Evolutionary conservation across 2,797 vertebrate genomes (phyloP), one percentile per base, ranked within the genome.

Genomic region (Coregonus suidteri): DNA sequence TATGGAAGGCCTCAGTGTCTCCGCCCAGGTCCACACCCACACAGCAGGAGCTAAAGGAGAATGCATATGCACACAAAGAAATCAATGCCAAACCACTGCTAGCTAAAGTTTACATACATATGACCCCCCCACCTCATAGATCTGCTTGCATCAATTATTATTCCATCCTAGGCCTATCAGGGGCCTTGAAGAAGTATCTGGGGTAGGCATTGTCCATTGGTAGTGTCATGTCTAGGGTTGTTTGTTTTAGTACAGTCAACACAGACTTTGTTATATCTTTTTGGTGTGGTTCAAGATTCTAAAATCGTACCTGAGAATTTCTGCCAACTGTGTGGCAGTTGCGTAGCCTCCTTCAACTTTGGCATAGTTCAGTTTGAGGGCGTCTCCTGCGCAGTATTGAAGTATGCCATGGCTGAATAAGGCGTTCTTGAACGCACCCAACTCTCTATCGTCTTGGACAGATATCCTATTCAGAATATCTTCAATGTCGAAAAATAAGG

Each of bases 1-100:
- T 89, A 86, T 93, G 90, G 93, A 98, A 98, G 20, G 91, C 92
- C 74, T 96, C 92, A 0, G 88, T 85, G 15, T 93, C 91, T 82
- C 89, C 92, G 77, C 93, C 94, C 77, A 94, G 91, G 15, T 97
- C 94, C 77, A 94, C 89, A 62, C 95, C 97, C 53, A 97, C 95
- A 90, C 97, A 98, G 84, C 96, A 97, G 67, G 93, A 93, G 82
- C 96, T 99, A 84, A 77, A 88, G 83, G 53, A 30, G 67, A 66
- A 73, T 2, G 47, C 15, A 73, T 25, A 59, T 67, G 15, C n/a
- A 15, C 14, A 41, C 11, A 11, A n/a, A 51, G 6, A 66, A n/a
- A 69, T 54, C 31, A 16, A n/a, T 67, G 18, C 47, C 25, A 35
- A 13, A 9, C 9, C 66, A 25, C 54, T 20, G 20, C 11, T 9